Evolutionary conservation across 2,113 vertebrate species (phyloP).

Genomic region (Helogale parvula): DNA sequence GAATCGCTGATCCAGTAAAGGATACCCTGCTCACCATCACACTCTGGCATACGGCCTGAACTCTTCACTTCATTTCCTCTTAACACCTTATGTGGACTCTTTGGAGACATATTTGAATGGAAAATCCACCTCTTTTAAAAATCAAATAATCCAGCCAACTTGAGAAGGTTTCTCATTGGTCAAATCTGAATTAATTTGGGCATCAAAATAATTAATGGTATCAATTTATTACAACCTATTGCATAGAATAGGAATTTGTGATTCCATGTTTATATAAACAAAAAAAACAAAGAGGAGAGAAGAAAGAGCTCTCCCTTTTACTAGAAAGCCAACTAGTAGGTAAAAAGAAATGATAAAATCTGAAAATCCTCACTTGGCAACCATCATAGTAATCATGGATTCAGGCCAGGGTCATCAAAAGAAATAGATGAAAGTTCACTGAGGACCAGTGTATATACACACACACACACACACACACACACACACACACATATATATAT

Average conservation of each 20-base stretch:
- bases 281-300: neutral
- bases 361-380: neutral
- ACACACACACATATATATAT: too few relatives aligned
- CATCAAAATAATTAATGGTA: slow-evolving; percentile 37
- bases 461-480: too few relatives aligned
- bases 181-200: neutral
- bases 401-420: neutral
- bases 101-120: slow-evolving; percentile 28
- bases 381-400: neutral
- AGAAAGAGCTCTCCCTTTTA: neutral
- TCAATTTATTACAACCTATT: neutral
- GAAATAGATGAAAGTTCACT: neutral
- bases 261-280: neutral
- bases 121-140: slow-evolving; percentile 47
- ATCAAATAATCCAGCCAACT: neutral
- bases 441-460: neutral
- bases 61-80: neutral
- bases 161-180: neutral
- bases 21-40: neutral
- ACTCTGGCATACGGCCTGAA: neutral
- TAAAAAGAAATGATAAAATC: neutral
- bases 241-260: neutral
- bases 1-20: neutral
- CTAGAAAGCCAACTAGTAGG: neutral
- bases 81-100: slow-evolving; percentile 3